These are phyloP conservation scores for Platyura marginata DNA, from an alignment of 1,140 invertebrate genomes.

Conservation along the genomic window DNA sequence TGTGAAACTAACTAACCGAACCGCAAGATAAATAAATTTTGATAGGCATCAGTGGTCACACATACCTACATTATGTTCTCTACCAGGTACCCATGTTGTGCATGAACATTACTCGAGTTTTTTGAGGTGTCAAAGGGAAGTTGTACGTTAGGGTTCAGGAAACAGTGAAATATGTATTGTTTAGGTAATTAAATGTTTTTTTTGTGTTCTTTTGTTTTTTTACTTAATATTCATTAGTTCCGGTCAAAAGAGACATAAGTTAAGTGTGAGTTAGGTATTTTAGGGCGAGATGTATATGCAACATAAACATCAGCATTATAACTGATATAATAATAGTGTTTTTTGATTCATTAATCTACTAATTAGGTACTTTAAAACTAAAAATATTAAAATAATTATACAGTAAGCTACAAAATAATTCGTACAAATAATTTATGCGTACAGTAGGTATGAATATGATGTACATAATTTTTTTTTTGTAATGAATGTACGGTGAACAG, in stretches of 20 bases:
- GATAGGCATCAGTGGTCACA: too few relatives aligned
- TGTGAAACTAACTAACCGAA: too few relatives aligned
- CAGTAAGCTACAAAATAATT: background rate
- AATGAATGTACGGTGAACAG: too few relatives aligned
- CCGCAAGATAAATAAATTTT: too few relatives aligned
- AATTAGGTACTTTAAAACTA: background rate
- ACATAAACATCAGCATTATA: background rate
- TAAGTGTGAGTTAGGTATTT: background rate
- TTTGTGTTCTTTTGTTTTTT: background rate
- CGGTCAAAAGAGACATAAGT: background rate
- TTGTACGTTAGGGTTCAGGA: background rate
- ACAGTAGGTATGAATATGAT: too few relatives aligned
- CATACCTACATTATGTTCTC: too few relatives aligned
- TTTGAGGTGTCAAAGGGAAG: background rate
- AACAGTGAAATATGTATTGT: background rate
- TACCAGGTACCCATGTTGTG: too few relatives aligned
- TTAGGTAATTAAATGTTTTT: background rate
- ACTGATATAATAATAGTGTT: background rate
- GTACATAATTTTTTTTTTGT: too few relatives aligned
- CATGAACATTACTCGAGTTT: too few relatives aligned
- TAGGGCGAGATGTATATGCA: background rate
- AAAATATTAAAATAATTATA: background rate
- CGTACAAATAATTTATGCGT: background rate
- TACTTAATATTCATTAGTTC: background rate
- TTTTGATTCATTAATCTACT: background rate